Conservation (phyloP, 2,888 invertebrate genomes). For the Imbricaverruca yamaguchii region DNA sequence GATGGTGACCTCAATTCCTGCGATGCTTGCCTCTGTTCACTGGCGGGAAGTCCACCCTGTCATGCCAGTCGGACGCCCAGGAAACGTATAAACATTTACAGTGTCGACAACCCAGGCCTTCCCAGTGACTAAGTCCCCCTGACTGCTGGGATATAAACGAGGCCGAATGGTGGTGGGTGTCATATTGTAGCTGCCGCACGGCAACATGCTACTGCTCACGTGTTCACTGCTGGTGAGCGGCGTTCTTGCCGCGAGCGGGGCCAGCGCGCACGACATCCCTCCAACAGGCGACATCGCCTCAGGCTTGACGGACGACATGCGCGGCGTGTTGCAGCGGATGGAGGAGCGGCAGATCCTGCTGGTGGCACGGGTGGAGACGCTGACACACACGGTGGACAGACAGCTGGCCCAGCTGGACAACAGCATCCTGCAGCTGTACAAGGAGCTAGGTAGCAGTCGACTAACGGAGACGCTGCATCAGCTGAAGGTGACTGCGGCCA, state of each 20-base stretch:
- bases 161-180: no score
- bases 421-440: slow-evolving; percentile 14
- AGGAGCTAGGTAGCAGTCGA: not conserved
- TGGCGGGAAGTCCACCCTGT: no score
- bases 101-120: no score
- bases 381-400: not conserved
- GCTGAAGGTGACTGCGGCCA: not conserved
- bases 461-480: not conserved
- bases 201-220: not conserved
- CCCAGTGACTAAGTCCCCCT: no score
- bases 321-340: not conserved
- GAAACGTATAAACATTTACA: no score
- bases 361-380: not conserved
- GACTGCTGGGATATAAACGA: no score
- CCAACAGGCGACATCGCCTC: not conserved
- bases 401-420: slow-evolving; percentile 1
- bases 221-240: not conserved
- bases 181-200: no score
- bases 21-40: no score
- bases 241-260: not conserved
- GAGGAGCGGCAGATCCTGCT: not conserved
- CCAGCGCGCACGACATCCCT: not conserved
- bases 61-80: no score
- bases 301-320: not conserved
- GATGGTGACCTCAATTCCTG: no score